A percentile compares a stretch with the other conserved stretches of the same genome.
Conservation (phyloP, 2,888 invertebrate genomes). For the Cantharis rufa region DNA sequence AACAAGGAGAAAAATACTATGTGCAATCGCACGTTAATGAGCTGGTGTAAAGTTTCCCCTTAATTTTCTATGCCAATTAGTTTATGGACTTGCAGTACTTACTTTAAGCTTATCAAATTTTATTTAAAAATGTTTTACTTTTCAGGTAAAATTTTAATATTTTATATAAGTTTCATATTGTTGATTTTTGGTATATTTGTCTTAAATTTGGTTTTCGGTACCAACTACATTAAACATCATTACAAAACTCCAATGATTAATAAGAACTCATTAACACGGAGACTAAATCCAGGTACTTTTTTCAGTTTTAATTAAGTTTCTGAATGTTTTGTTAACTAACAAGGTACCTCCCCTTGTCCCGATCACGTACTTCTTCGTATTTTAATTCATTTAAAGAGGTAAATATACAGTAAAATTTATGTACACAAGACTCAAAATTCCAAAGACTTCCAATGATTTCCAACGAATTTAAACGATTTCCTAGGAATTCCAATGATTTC, state of each 20-base stretch:
- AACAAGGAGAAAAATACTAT: conserved; percentile 57
- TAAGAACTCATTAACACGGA: background rate
- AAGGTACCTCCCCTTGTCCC: too few species aligned
- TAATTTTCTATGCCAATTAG: background rate
- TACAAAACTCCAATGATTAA: background rate
- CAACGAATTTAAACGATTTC: too few species aligned
- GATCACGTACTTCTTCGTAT: too few species aligned
- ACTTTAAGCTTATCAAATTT: background rate
- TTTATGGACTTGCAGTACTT: too few species aligned
- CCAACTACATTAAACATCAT: background rate
- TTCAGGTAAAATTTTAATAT: conserved; percentile 12
- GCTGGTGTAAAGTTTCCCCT: conserved; percentile 57
- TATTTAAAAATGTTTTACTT: background rate
- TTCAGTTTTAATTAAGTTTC: too few species aligned
- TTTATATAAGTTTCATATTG: conserved; percentile 23
- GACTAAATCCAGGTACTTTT: background rate
- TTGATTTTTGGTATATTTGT: conserved; percentile 24
- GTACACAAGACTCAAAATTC: too few species aligned
- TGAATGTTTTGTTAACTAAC: too few species aligned
- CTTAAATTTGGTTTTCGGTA: conserved; percentile 4
- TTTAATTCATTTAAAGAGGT: too few species aligned
- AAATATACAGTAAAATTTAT: too few species aligned
- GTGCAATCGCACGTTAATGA: conserved; percentile 58
- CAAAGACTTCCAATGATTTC: too few species aligned
- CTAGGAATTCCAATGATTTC: too few species aligned